Evolutionary conservation across 2,113 vertebrate genomes (phyloP).

Genomic region (Hymenochirus boettgeri): DNA sequence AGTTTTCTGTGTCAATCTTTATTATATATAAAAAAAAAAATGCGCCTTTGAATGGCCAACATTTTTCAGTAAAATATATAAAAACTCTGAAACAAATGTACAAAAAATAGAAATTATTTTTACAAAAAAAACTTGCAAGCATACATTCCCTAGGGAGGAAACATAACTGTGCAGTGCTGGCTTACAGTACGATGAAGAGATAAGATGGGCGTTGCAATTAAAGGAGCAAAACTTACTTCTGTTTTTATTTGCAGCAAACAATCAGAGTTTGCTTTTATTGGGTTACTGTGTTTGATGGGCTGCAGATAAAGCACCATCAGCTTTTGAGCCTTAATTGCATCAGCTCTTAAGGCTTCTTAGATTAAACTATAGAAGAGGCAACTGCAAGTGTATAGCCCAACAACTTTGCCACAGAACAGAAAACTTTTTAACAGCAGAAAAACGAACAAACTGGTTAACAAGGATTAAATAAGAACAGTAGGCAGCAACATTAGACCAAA

Average conservation of each 20-base stretch:
- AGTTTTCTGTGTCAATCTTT: slow-evolving; percentile 29
- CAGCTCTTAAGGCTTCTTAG: slow-evolving; percentile 26
- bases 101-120: slow-evolving; percentile 21
- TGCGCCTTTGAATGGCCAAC: slow-evolving; percentile 10
- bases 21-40: slow-evolving; percentile 24
- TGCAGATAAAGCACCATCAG: too few relatives aligned
- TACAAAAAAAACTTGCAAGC: slow-evolving; percentile 9
- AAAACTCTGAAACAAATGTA: slow-evolving; percentile 29
- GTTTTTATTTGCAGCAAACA: too few relatives aligned
- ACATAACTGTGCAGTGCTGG: slow-evolving; percentile 23
- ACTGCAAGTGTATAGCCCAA: neutral
- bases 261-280: too few relatives aligned
- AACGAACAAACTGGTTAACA: neutral
- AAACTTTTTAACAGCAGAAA: neutral
- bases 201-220: too few relatives aligned
- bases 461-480: neutral
- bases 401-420: neutral
- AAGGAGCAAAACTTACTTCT: too few relatives aligned
- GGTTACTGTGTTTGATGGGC: too few relatives aligned
- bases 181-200: slow-evolving; percentile 10
- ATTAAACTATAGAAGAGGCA: slow-evolving; percentile 5
- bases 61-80: slow-evolving; percentile 44
- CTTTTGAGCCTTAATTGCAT: too few relatives aligned
- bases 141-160: slow-evolving; percentile 22
- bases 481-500: slow-evolving; percentile 11